These are phyloP conservation scores for Tachycineta bicolor DNA, from an alignment of 2,113 vertebrate species.

Conservation along the genomic window DNA sequence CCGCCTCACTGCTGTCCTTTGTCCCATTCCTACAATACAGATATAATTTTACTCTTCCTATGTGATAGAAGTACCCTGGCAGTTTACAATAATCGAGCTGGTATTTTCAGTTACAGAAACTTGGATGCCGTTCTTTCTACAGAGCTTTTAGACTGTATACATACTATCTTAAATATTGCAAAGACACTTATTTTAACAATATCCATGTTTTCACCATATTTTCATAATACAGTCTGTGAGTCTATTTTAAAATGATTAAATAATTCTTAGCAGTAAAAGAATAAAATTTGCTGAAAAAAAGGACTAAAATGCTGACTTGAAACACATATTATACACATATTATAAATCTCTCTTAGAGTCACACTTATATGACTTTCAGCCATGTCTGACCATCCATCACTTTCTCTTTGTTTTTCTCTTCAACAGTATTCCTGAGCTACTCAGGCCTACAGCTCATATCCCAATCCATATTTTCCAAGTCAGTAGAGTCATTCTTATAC, in stretches of 20 bases:
- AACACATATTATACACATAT: background rate
- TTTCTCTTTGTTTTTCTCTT: background rate
- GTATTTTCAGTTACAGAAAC: background rate
- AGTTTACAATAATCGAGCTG: background rate
- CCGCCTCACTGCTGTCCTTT: background rate
- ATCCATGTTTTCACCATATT: background rate
- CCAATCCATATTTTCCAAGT: background rate
- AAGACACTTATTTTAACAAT: slow-evolving; percentile 30
- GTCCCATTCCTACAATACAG: background rate
- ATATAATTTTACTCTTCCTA: background rate
- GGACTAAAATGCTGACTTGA: background rate
- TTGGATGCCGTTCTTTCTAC: background rate
- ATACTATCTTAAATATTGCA: background rate
- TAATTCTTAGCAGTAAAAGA: background rate
- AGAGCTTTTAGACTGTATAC: background rate
- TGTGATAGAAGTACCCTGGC: background rate
- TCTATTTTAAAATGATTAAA: slow-evolving; percentile 6
- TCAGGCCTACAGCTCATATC: background rate
- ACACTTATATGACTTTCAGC: background rate
- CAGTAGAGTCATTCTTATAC: background rate
- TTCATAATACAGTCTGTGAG: background rate
- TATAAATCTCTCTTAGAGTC: background rate
- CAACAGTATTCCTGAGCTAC: background rate
- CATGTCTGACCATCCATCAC: background rate
- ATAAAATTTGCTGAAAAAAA: background rate